Percentiles rank a stretch among this genome's conserved stretches.
These are phyloP conservation scores for Bombus confusus DNA, from an alignment of 1,140 invertebrate species.

Conservation along the genomic window DNA sequence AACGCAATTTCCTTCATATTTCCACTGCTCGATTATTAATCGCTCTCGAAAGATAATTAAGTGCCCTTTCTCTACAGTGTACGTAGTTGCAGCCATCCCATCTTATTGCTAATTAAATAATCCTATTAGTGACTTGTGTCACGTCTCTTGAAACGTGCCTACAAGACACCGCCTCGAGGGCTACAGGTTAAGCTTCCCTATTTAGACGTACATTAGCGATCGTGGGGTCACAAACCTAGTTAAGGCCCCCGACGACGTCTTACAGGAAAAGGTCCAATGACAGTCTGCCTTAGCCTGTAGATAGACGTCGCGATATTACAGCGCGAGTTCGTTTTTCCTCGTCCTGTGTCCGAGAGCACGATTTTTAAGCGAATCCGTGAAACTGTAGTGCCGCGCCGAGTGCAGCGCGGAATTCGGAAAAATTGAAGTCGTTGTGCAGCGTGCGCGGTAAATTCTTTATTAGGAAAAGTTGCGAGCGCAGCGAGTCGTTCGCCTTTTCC, in stretches of 20 bases:
- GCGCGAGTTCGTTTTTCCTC: neutral
- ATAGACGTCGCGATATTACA: neutral
- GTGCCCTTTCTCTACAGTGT: neutral
- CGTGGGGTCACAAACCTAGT: neutral
- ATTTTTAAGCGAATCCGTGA: neutral
- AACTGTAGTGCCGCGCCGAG: neutral
- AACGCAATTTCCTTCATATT: neutral
- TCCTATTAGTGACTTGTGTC: slow-evolving; percentile 1
- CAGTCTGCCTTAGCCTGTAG: too few species aligned
- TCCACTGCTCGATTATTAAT: neutral
- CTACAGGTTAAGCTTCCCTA: neutral
- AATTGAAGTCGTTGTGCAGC: neutral
- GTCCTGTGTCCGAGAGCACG: neutral
- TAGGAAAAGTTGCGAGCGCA: neutral
- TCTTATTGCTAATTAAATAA: neutral
- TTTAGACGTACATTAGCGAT: slow-evolving; percentile 2
- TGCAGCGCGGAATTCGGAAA: neutral
- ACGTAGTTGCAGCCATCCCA: neutral
- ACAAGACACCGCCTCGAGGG: neutral
- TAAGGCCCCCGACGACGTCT: neutral
- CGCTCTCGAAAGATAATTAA: neutral
- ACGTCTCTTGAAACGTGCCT: neutral
- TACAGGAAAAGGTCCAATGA: neutral
- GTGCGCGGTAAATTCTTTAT: slow-evolving; percentile 13
- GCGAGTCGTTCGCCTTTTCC: neutral